Base-by-base conservation (phyloP, 2,888 invertebrate genomes). In the Cryptosula pallasiana region DNA sequence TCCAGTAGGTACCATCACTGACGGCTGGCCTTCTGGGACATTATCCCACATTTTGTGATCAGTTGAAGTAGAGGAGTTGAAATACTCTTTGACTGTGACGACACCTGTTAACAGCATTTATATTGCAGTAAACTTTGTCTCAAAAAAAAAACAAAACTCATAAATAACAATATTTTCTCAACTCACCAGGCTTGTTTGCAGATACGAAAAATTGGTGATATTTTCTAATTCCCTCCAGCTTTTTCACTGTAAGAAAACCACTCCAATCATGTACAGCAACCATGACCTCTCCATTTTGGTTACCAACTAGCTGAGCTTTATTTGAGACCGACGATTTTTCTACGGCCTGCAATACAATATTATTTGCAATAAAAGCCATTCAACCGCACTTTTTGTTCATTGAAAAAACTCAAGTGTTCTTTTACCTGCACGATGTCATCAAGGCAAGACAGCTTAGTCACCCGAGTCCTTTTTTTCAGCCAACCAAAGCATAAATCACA, bases 261-360 rank as follows among this genome's bases (percentile, higher is more conserved):
- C 29, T 32, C 63, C 63, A 63, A n/a, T 63, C 63, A 63, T 63
- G 32, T 27, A 63, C 63, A 29, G 27, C 2, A 2, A 63, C 63
- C 34, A 32, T 5, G 2, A 63, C 63, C 2, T 27, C 2, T 3
- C 63, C 63, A 63, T 63, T 32, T 32, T 63, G 63, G 13, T 27
- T 32, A 9, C 63, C 63, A 3, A 63, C 63, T 5, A 63, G 29
- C 63, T 63, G 29, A 34, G 29, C 2, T 13, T 2, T 13, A n/a
- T 63, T 32, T 2, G 32, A 20, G 3, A 13, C 32, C 13, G 63
- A 27, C 2, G 63, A 63, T 32, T 9, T 5, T 5, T 63, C n/a
- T 5, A 63, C 63, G 9, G 32, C 2, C 63, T 63, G n/a, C 25
- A 63, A 63, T 63, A 27, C 9, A 16, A 27, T 63, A 32, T 63